phyloP scores from a whole-genome alignment of 2,113 vertebrate species.

The Callipepla squamata region DNA sequence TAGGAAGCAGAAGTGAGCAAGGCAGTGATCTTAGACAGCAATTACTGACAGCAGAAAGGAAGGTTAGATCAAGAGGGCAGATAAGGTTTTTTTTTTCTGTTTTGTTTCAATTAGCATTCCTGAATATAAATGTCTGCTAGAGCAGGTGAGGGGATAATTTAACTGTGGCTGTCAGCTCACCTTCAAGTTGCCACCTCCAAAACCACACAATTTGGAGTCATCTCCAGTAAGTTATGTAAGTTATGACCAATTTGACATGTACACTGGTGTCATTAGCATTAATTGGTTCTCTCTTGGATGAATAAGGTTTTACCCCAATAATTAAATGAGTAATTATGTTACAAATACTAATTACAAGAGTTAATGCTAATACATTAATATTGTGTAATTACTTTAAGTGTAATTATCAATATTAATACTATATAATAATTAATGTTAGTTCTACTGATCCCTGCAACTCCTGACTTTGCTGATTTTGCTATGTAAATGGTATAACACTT shows the following conservation, averaged over 20 bases:
- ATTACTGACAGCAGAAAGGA: background rate
- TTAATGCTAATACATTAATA: background rate
- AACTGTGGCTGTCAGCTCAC: background rate
- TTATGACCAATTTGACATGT: background rate
- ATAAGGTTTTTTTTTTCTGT: background rate
- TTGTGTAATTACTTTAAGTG: background rate
- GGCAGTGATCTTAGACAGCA: accelerated
- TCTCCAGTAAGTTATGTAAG: background rate
- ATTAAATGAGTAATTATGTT: background rate
- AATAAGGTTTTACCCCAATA: background rate
- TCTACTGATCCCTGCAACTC: no score
- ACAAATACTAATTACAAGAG: background rate
- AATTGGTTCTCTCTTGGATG: background rate
- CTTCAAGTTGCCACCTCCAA: background rate
- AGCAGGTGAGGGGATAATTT: background rate
- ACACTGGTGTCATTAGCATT: background rate
- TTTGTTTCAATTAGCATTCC: background rate
- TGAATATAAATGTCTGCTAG: background rate
- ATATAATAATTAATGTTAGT: background rate
- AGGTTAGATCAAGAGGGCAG: background rate
- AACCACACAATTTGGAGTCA: background rate
- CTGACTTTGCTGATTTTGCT: background rate
- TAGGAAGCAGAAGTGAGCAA: background rate
- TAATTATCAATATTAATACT: background rate
- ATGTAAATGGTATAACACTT: background rate